Evolutionary conservation across 2,797 vertebrate genomes (phyloP), one percentile per base, ranked within the genome.

Genomic region (Galaxias olidus): DNA sequence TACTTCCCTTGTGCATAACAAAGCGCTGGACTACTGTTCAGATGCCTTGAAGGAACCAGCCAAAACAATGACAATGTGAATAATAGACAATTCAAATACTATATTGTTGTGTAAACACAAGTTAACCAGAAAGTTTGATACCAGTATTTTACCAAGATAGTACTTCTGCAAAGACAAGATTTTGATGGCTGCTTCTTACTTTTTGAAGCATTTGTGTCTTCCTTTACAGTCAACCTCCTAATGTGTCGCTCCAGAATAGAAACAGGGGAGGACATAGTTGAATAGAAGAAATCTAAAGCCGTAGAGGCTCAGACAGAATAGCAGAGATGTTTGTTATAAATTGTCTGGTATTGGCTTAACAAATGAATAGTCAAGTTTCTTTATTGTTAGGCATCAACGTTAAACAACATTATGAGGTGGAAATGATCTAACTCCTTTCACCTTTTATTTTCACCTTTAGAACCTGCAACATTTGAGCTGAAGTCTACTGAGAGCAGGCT

Each of bases 51-150:
- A 75, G 11, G 17, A 19, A 71, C 62, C 61, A 74, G 59, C 18
- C 67, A 76, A 71, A 75, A 65, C 65, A 48, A 73, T 70, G 18
- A 75, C 71, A 65, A 62, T 68, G 73, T 74, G 74, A 73, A 82
- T 85, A 68, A 69, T 84, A 68, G 59, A 52, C 58, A 77, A n/a
- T n/a, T n/a, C n/a, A n/a, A n/a, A n/a, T n/a, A n/a, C n/a, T n/a
- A n/a, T n/a, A n/a, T n/a, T n/a, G n/a, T n/a, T n/a, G n/a, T n/a
- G n/a, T n/a, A n/a, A n/a, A n/a, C n/a, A n/a, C n/a, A n/a, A n/a
- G n/a, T n/a, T n/a, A 66, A 69, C 58, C 52, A 67, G 63, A 41
- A 9, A 6, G 30, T 17, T 8, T 8, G 1, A 43, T 3, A 49
- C 12, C 43, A 40, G 15, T 14, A 49, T 61, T 61, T 61, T 50